These are phyloP conservation scores for Aptenodytes forsteri DNA, from an alignment of 2,113 vertebrate species.

Conservation along the genomic window DNA sequence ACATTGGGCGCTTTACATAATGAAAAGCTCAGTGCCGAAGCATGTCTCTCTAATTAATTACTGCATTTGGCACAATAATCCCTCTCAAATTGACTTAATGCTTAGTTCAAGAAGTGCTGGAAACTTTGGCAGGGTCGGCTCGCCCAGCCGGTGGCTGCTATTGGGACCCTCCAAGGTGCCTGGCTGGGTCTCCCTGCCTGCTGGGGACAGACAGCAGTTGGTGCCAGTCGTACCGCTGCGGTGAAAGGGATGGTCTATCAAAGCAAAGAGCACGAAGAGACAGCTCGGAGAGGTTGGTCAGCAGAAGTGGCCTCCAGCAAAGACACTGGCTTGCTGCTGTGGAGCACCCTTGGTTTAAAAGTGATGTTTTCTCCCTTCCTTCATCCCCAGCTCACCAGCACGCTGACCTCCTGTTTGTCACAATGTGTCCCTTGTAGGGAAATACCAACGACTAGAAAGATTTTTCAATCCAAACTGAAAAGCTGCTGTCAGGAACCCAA, in stretches of 20 bases:
- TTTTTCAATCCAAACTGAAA: background rate
- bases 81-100: background rate
- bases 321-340: background rate
- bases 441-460: background rate
- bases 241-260: background rate
- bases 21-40: background rate
- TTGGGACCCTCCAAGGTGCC: background rate
- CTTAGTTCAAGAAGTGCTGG: background rate
- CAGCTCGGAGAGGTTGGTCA: background rate
- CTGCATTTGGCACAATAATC: background rate
- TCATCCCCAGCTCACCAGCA: fast-evolving
- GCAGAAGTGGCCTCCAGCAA: background rate
- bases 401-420: background rate
- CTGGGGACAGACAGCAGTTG: fast-evolving
- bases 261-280: background rate
- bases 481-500: background rate
- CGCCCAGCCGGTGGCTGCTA: fast-evolving
- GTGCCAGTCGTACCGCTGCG: background rate
- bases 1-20: fast-evolving
- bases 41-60: slow-evolving; percentile 10
- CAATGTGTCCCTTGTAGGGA: background rate
- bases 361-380: background rate
- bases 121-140: background rate
- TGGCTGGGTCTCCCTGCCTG: background rate
- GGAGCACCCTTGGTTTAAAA: background rate